Base-by-base conservation (phyloP, 2,797 vertebrate genomes). In the Phylloscopus collybita region DNA sequence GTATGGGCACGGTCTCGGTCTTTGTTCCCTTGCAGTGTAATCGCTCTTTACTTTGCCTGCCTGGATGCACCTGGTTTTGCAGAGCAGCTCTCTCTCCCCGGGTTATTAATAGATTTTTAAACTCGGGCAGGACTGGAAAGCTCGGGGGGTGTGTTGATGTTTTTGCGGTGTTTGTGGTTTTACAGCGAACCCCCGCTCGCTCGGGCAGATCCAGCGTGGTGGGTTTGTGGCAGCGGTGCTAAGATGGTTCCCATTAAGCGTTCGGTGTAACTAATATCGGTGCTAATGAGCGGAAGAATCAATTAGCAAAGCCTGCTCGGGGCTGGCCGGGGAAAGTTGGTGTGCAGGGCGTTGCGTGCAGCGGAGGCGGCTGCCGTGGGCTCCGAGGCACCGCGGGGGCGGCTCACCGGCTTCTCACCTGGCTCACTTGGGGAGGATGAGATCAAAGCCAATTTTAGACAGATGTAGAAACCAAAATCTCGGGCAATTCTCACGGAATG, bases 1-100 rank as follows among this genome's bases (percentile, higher is more conserved):
- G 99, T 99, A 99, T 95, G 99, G 96, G 89, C 34, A 57, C 36
- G 4, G 82, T 88, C 18, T 92, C 49, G 51, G 51, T 93, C 74
- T 83, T 80, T 80, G 73, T 76, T 34, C 26, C 74, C 8, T 69
- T 76, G 87, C 79, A 4, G 61, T 21, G 89, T 72, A 27, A 66
- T 64, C 45, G 70, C 40, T 76, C 70, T 16, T 36, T 59, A 64
- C 81, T 92, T 51, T 59, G 76, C 80, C 72, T 86, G 91, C 49
- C 83, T 86, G 92, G 78, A 10, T 88, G 91, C 92, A 45, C 49
- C 74, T 57, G 80, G 4, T 30, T 81, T 81, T 87, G 84, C 84
- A 61, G 90, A 86, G 82, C 30, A 86, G 83, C 62, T 74, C 50
- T 54, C 50, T 54, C 70, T 67, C 1, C 65, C 51, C 9, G 6